Conservation (phyloP, 1,140 invertebrate genomes). For the Tetragnatha versicolor region DNA sequence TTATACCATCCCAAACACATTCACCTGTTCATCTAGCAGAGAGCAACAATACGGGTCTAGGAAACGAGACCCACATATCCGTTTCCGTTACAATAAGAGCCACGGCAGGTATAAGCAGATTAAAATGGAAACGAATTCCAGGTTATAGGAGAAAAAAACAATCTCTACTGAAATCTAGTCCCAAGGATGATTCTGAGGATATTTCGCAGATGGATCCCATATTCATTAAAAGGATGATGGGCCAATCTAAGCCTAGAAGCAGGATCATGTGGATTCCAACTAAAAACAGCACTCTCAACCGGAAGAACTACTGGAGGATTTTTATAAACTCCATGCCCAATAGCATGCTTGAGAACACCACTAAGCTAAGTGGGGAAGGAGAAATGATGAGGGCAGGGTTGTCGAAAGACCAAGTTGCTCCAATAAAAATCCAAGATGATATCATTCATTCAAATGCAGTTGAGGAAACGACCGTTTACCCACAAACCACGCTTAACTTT, state of each 20-base stretch:
- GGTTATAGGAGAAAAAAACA: background rate
- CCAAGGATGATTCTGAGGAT: background rate
- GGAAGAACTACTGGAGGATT: slow-evolving; percentile 17
- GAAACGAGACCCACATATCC: slow-evolving; percentile 22
- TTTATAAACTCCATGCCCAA: slow-evolving; percentile 4
- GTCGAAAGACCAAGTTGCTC: too few relatives aligned
- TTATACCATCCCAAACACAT: too few relatives aligned
- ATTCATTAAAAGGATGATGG: background rate
- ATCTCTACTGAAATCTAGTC: background rate
- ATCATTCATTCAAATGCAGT: too few relatives aligned
- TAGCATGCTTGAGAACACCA: background rate
- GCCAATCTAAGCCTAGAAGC: background rate
- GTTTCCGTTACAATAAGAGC: slow-evolving; percentile 35
- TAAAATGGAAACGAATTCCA: slow-evolving; percentile 26
- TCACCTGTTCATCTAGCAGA: too few relatives aligned
- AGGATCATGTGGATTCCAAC: slow-evolving; percentile 44
- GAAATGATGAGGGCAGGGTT: background rate
- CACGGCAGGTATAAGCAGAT: background rate
- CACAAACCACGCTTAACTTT: too few relatives aligned
- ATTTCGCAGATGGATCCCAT: background rate
- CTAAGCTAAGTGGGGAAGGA: background rate
- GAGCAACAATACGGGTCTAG: background rate
- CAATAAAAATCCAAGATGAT: too few relatives aligned
- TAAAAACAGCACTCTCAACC: background rate
- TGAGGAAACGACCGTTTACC: too few relatives aligned